Evolutionary conservation across 2,888 invertebrate genomes (phyloP), one percentile per base, ranked within the genome.

Genomic region (Campopleginae sp.): DNA sequence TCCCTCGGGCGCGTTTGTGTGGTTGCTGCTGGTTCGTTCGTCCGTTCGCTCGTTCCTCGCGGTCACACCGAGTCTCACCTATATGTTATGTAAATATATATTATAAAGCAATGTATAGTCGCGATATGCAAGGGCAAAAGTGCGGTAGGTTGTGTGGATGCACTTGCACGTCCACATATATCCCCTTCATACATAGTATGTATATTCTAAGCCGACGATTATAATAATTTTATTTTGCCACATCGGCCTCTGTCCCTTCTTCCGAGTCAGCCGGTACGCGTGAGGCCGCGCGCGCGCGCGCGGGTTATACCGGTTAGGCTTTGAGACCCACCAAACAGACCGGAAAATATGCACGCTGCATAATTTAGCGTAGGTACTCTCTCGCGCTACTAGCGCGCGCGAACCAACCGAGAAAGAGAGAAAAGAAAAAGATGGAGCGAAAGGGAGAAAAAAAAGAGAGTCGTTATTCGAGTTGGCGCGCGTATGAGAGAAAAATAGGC

Each of bases 311-410:
- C 89, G 91, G 91, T 91, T 91, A 91, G 91, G 90, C 91, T 92
- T 91, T 91, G 90, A 90, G 91, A 91, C 91, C 91, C 92, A 93
- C 92, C 92, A 93, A 93, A 93, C 93, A 93, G 93, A 92, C 92
- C 93, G 92, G 93, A 93, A 93, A 93, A 93, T 93, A 92, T 92
- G 92, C 92, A 92, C 90, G 90, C 91, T 93, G 92, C 93, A 93
- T 93, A 92, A 93, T 93, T 93, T 90, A 91, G 87, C 88, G 88
- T 90, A 89, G 90, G 89, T 89, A 88, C 87, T 86, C 86, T 82
- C 80, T 75, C 84, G 84, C 78, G 78, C 86, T 71, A 80, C 78
- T 82, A 87, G 84, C 86, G 84, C 86, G 84, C 86, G 82, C 84
- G 82, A 81, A 76, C 82, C 72, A 66, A 75, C 68, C 19, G n/a